Base-by-base conservation (phyloP, 2,797 vertebrate species). In the Naso thynnoides region DNA sequence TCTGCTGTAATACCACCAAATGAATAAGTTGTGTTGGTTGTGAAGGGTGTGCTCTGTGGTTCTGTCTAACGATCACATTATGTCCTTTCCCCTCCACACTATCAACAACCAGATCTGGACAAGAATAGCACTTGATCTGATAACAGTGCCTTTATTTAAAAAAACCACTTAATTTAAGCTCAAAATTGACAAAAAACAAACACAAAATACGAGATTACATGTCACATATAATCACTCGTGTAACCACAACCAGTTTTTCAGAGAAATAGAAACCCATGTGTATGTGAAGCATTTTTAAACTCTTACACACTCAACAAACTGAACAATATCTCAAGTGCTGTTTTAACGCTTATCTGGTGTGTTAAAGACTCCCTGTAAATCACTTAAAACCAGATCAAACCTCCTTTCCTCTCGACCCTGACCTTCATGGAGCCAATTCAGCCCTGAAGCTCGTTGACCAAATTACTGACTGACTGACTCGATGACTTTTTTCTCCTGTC, bases 71-170 rank as follows among this genome's bases (percentile, higher is more conserved):
- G 60, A 81, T 87, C 83, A 88, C 59, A 21, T 82, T 83, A 80
- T 84, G 31, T 66, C 88, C 79, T 73, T 70, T 73, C 73, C 48
- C 70, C 59, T n/a, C n/a, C n/a, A n/a, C 54, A 75, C 77, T 64
- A 82, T 81, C 82, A 87, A 76, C 57, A 70, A 64, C 59, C 63
- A 85, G 84, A 89, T 88, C 88, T 85, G 83, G 52, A 81, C 50
- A 81, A 52, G 69, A 92, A 92, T 86, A 90, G 90, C 93, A 91
- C 90, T 89, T 91, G 88, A 89, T 82, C 81, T 85, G 19, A 75
- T 81, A 66, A 69, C 39, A 23, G 9, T 49, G 14, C 23, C 16
- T 70, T 74, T 85, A 8, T 58, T 60, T 53, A 50, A 33, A 3
- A 24, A 16, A 6, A 47, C 54, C 0, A 19, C 36, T 1, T 5